Evolutionary conservation across 2,888 invertebrate genomes (phyloP), one percentile per base, ranked within the genome.

Genomic region (Steinernema carpocapsae): DNA sequence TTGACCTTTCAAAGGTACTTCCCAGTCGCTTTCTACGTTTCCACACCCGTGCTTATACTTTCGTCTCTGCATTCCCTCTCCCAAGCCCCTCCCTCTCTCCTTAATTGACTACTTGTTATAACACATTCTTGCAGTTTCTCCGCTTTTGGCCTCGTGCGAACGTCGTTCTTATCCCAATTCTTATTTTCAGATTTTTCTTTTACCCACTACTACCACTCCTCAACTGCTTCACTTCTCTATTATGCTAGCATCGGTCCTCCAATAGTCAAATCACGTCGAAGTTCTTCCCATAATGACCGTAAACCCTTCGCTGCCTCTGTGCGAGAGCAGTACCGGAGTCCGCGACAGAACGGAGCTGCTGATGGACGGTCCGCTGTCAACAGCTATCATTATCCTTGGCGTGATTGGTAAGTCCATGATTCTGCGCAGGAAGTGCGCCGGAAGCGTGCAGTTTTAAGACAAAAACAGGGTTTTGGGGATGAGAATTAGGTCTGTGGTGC

Each of bases 391-490:
- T 43, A 71, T 71, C 71, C 71, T 71, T 43, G 71, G 71, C 51
- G 26, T 71, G 14, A 29, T 71, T 29, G 71, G 64, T 64, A 17
- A 22, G 64, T 64, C 29, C 17, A 19, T 52, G 37, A 37, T 17
- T 22, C 24, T 48, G 48, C 14, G n/a, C 48, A n/a, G 52, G 12
- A 52, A 19, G 19, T n/a, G n/a, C n/a, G 43, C 43, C 43, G 43
- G 14, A 43, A 14, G 10, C 43, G 43, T 43, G 10, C 7, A 7
- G 7, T 43, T 43, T 12, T 43, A 14, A 43, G 10, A 43, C 14
- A 43, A 43, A 43, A 43, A 10, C 43, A 43, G 14, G 43, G n/a
- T 82, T 22, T n/a, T 78, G 32, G 79, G 80, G 37, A 82, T 79
- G 72, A 32, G n/a, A n/a, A n/a, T n/a, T n/a, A n/a, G n/a, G n/a